Base-by-base conservation (phyloP, 2,888 invertebrate genomes). In the Mylabris sibirica region DNA sequence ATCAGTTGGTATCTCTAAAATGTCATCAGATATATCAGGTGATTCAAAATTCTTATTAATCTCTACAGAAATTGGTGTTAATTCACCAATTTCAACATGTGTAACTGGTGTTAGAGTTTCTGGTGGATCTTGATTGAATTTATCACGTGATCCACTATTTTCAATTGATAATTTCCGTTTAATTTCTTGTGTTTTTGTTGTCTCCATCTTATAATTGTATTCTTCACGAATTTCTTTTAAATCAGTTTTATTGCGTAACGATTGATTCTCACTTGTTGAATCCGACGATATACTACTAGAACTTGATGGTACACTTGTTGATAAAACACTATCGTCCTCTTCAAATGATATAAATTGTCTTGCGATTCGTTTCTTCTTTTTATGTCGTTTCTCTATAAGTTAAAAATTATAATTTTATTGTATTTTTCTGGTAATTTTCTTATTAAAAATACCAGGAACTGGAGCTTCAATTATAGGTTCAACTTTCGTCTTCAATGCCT, bases 391-490 rank as follows among this genome's bases (percentile, higher is more conserved):
- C n/a, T 64, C 63, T 65, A 74, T 69, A n/a, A 60, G 63, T 4
- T 68, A 66, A n/a, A 64, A 60, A 64, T 64, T 70, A 9, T 63
- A 67, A 44, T 61, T 66, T 30, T 30, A 30, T 30, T 53, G 30
- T 3, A 0, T 12, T 38, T 14, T 14, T 34, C 9, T 2, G 1
- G 5, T 34, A 8, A 34, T 34, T 34, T 38, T 38, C 1, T 11
- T 35, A 35, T 35, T 35, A 35, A 17, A 34, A 22, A 17, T 82
- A 79, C 91, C 88, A 65, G 91, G 90, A 72, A 89, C 85, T 1
- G 91, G 89, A 17, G 91, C 87, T 71, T 90, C 89, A 79, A 95
- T 93, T 57, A 94, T 89, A 64, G 92, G 93, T 81, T 94, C 84
- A 35, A 74, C 73, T 71, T 78, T 80, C 90, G 63, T 87, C 83